phyloP scores from a whole-genome alignment of 2,797 vertebrate genomes.

The Cottoperca gobio region DNA sequence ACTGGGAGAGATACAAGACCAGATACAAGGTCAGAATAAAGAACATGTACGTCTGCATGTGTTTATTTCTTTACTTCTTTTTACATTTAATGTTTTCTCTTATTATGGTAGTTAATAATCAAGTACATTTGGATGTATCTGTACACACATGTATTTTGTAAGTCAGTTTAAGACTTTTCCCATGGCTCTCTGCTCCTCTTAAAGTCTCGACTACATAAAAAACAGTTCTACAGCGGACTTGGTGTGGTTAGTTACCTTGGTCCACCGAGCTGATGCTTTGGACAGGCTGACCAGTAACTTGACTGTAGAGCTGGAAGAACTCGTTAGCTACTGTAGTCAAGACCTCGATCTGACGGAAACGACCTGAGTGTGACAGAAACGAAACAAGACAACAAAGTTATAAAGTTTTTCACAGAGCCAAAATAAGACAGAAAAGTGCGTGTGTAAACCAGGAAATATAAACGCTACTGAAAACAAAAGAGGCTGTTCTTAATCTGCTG shows the following conservation, averaged over 20 bases:
- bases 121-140: too few relatives aligned
- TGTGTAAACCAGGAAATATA: background rate
- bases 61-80: too few relatives aligned
- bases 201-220: background rate
- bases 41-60: too few relatives aligned
- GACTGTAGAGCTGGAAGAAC: constrained; percentile 96
- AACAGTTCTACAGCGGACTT: background rate
- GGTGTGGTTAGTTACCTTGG: constrained; percentile 65
- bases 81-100: too few relatives aligned
- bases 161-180: background rate
- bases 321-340: constrained; percentile 97
- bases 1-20: background rate
- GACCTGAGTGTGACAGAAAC: constrained; percentile 83
- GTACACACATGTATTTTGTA: too few relatives aligned
- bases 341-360: constrained; percentile 98
- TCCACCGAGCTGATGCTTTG: constrained; percentile 88
- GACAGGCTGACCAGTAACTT: constrained; percentile 94
- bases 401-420: background rate
- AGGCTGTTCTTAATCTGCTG: background rate
- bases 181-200: background rate
- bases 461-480: background rate
- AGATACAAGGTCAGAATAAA: background rate
- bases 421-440: background rate
- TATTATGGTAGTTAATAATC: too few relatives aligned
- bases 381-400: background rate